Percentiles rank a stretch among this genome's conserved stretches.
Conservation (phyloP, 2,113 vertebrate genomes). For the Alexandromys fortis region DNA sequence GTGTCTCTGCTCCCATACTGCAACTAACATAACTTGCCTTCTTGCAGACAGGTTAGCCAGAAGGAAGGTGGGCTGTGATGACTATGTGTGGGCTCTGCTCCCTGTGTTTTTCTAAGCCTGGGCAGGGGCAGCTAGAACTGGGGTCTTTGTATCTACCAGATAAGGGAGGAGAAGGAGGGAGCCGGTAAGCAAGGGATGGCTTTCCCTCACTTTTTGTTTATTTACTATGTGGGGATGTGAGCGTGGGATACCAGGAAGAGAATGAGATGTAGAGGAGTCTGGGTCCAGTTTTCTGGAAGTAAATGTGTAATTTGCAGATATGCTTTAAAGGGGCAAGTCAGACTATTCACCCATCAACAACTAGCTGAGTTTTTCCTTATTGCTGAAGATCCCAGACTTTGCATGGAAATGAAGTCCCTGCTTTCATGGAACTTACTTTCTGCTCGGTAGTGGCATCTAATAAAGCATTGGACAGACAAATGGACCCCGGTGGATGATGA, state of each 20-base stretch:
- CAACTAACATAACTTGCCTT: neutral
- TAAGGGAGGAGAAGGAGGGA: neutral
- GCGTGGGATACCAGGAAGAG: neutral
- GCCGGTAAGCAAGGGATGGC: neutral
- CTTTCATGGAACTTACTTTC: neutral
- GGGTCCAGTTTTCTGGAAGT: neutral
- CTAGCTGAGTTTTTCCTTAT: neutral
- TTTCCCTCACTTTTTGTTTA: neutral
- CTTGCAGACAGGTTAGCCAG: neutral
- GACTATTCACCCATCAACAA: neutral
- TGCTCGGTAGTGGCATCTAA: neutral
- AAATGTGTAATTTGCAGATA: neutral
- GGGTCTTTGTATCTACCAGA: neutral
- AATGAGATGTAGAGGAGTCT: neutral
- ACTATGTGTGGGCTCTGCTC: neutral
- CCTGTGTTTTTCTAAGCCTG: neutral
- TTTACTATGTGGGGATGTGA: neutral
- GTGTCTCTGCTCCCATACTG: slow-evolving; percentile 6
- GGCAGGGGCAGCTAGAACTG: neutral
- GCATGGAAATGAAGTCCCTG: neutral
- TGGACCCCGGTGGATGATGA: neutral
- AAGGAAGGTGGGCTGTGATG: neutral
- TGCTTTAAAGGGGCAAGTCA: slow-evolving; percentile 26
- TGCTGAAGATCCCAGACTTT: neutral
- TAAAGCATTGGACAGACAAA: neutral